These are phyloP conservation scores for Zaprionus gabonicus DNA, from an alignment of 1,140 invertebrate genomes.

Conservation along the genomic window DNA sequence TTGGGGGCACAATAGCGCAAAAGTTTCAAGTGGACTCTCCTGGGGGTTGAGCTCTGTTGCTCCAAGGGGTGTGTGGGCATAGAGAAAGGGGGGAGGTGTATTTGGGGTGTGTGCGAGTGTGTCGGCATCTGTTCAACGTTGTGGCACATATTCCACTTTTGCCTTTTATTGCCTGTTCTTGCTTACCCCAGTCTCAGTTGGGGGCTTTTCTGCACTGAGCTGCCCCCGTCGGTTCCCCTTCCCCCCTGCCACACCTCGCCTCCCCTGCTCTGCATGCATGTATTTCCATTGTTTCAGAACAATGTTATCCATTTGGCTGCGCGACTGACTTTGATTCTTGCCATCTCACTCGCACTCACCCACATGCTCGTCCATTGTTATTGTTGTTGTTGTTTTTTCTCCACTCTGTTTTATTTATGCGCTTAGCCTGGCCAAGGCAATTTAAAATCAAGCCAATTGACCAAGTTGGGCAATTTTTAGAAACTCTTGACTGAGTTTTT, in stretches of 20 bases:
- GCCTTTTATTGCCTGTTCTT: slow-evolving; percentile 78
- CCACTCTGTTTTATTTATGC: slow-evolving; percentile 1
- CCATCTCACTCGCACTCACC: slow-evolving; percentile 46
- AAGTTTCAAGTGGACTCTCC: slow-evolving; percentile 78
- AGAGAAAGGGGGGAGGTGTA: neutral
- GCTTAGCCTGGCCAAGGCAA: slow-evolving; percentile 7
- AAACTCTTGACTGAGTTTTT: neutral
- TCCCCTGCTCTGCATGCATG: slow-evolving; percentile 19
- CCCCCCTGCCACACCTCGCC: neutral
- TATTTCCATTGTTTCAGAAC: slow-evolving; percentile 79
- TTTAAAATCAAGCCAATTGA: slow-evolving; percentile 42
- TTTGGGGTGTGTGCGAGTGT: slow-evolving; percentile 32
- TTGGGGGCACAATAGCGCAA: slow-evolving; percentile 71
- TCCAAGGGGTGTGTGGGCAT: slow-evolving; percentile 4
- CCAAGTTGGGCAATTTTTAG: slow-evolving; percentile 6
- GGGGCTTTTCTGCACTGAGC: slow-evolving; percentile 1
- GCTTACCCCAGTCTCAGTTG: slow-evolving; percentile 30
- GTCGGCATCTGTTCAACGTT: slow-evolving; percentile 77
- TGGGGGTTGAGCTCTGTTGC: slow-evolving; percentile 26
- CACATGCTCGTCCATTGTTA: slow-evolving; percentile 21
- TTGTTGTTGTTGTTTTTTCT: slow-evolving; percentile 24
- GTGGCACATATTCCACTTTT: slow-evolving; percentile 81
- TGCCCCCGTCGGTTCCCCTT: neutral
- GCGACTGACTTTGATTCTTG: slow-evolving; percentile 73
- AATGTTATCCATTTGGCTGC: slow-evolving; percentile 69